These are phyloP conservation scores for Pseudorasbora parva DNA, from an alignment of 2,113 vertebrate genomes.

Conservation along the genomic window DNA sequence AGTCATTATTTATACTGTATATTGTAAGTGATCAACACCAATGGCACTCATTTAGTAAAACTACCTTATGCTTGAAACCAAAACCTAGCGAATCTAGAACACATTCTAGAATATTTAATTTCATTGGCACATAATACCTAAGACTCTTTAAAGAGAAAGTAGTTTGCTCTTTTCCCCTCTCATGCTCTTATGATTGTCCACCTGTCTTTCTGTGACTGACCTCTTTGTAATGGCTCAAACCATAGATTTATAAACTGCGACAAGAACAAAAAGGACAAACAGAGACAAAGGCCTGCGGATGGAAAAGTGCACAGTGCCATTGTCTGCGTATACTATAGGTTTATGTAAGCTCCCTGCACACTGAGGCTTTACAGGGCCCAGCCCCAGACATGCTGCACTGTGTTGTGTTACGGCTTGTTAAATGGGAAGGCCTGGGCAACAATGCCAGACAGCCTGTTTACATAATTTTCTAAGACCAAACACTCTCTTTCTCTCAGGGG, in stretches of 20 bases:
- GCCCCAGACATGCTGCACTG: neutral
- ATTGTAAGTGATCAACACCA: neutral
- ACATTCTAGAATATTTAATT: neutral
- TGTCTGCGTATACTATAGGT: neutral
- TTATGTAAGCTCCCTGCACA: conserved; percentile 4
- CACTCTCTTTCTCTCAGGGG: neutral
- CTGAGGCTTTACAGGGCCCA: neutral
- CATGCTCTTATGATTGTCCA: neutral
- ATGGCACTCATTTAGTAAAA: neutral
- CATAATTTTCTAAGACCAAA: neutral
- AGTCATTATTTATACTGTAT: neutral
- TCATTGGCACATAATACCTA: neutral
- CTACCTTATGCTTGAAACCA: neutral
- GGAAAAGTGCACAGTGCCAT: neutral
- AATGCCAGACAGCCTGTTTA: neutral
- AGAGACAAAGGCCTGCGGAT: neutral
- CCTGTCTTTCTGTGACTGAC: neutral
- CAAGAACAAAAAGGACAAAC: conserved; percentile 1
- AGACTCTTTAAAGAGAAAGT: neutral
- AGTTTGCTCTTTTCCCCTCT: neutral
- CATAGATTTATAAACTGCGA: no score
- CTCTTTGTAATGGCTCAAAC: neutral
- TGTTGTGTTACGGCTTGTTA: neutral
- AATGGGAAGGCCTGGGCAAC: neutral
- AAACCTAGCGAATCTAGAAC: neutral